Base-by-base conservation (phyloP, 1,140 invertebrate species). In the Maniola jurtina region DNA sequence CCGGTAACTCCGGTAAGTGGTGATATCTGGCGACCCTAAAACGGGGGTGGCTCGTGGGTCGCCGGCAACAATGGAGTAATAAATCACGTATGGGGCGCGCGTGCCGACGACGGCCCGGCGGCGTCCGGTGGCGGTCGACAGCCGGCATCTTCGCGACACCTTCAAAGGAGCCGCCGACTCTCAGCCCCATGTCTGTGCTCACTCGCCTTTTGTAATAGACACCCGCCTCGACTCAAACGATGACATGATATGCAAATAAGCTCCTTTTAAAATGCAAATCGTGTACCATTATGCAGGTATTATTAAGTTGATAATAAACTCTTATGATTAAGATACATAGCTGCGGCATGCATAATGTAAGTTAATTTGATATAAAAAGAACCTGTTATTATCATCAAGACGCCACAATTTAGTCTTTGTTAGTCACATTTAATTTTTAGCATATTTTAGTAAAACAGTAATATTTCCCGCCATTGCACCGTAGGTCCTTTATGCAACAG, bases 21-120 rank as follows among this genome's bases (percentile, higher is more conserved):
- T 59, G 25, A 59, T 45, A 47, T 25, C 16, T 59, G 14, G 33
- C 48, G 48, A 52, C 16, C 7, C 48, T 52, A 52, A 52, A 38
- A 52, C 61, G 73, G 71, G 80, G 84, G 79, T 79, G 75, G 75
- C 77, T 83, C 60, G 36, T 34, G 33, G 64, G 40, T 66, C 78
- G 79, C 73, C 70, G 75, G 77, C 75, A 83, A 90, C 86, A 90
- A 90, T 90, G 80, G 81, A 85, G 80, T 84, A 81, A 88, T 90
- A 90, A 90, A 90, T 90, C 86, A 88, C 79, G 88, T 85, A 85
- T 85, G 84, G 83, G 79, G 71, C 79, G 81, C 86, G 86, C 84
- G 84, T 89, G 87, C 87, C 76, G 71, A 63, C 66, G 71, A 54
- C 58, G 69, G 70, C 62, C 64, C 70, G 74, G 60, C 59, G 70